Percentiles rank a stretch among this genome's conserved stretches.
These are phyloP conservation scores for Erethizon dorsatum DNA, from an alignment of 2,797 vertebrate species.

Conservation along the genomic window DNA sequence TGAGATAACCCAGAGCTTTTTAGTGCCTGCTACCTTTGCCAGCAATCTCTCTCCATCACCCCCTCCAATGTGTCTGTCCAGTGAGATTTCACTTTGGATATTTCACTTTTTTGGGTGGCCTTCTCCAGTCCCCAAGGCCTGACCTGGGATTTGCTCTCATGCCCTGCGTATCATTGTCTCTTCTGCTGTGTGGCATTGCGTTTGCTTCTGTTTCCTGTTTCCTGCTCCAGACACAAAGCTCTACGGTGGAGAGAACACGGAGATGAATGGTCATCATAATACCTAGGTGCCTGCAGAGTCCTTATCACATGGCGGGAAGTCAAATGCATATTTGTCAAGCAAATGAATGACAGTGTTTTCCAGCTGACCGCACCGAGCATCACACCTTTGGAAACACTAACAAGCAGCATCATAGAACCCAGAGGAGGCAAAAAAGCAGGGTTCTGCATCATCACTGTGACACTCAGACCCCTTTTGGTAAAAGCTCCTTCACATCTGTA, in stretches of 20 bases:
- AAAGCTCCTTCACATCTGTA: background rate
- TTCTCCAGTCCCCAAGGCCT: background rate
- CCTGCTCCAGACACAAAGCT: background rate
- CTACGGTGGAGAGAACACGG: too few relatives aligned
- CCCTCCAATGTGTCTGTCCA: background rate
- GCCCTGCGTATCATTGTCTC: accelerated
- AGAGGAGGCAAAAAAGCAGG: background rate
- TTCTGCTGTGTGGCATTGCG: too few relatives aligned
- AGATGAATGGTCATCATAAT: accelerated
- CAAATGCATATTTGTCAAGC: background rate
- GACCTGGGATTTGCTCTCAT: too few relatives aligned
- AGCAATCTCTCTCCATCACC: background rate
- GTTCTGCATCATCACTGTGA: background rate
- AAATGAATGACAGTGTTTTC: background rate
- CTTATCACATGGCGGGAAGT: background rate
- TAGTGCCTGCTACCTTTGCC: background rate
- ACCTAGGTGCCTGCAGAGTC: background rate
- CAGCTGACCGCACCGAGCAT: background rate
- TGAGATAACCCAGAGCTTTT: too few relatives aligned
- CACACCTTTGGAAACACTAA: background rate
- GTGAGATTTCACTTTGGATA: background rate
- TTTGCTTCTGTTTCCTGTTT: background rate
- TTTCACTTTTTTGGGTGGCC: background rate
- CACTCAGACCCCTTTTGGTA: background rate
- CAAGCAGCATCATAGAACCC: background rate